phyloP scores from a whole-genome alignment of 2,797 vertebrate genomes.

The Mionectes olivaceus region DNA sequence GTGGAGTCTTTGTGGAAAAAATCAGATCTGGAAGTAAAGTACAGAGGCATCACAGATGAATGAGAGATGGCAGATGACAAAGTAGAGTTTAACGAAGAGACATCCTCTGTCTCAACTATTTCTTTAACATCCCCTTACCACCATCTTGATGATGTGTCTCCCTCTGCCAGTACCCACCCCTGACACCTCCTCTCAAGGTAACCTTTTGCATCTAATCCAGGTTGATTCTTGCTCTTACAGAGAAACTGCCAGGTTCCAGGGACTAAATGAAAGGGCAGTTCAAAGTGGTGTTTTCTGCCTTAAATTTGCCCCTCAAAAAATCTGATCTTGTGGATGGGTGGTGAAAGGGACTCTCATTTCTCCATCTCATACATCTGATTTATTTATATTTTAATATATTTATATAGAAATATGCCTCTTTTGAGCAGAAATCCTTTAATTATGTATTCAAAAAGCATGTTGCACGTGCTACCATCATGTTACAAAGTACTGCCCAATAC shows the following conservation, averaged over 20 bases:
- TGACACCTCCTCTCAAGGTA: not conserved
- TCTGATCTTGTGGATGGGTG: not conserved
- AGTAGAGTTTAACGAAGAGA: not conserved
- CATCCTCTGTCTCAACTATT: not conserved
- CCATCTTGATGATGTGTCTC: not conserved
- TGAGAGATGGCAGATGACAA: not conserved
- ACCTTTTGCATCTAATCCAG: not conserved
- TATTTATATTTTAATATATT: not conserved
- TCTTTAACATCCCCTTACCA: not conserved
- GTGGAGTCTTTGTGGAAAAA: not conserved
- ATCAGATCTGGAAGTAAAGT: not conserved
- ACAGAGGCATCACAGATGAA: not conserved
- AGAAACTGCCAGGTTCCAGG: not conserved
- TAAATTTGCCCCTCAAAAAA: not conserved
- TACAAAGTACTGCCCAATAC: not conserved
- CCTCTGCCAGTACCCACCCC: not conserved
- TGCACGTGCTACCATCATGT: not conserved
- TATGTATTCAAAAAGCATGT: not conserved
- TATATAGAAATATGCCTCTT: not conserved
- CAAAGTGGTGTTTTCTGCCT: not conserved
- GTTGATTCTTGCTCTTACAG: not conserved
- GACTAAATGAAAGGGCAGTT: not conserved
- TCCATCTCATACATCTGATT: not conserved
- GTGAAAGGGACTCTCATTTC: not conserved
- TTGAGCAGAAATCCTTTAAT: not conserved